These are phyloP conservation scores for Ceratitis capitata DNA, from an alignment of 1,140 invertebrate genomes.

Conservation along the genomic window DNA sequence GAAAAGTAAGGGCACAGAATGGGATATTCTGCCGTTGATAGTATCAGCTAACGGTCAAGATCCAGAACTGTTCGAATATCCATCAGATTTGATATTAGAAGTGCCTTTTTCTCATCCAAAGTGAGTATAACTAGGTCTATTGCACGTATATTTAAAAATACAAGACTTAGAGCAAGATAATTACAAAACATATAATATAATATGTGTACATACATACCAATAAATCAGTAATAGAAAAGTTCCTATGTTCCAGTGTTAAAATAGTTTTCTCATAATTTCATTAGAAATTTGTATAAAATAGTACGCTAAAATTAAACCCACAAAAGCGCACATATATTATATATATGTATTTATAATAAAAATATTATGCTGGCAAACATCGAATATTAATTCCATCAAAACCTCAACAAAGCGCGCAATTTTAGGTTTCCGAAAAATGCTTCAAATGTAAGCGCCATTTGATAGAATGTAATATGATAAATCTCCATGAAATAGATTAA, in stretches of 20 bases:
- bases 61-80: conserved; percentile 90
- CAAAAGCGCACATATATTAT: background rate
- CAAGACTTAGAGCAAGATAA: too few species aligned
- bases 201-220: background rate
- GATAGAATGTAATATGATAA: background rate
- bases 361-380: background rate
- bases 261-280: too few species aligned
- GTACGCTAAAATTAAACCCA: too few species aligned
- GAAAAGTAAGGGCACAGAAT: conserved; percentile 77
- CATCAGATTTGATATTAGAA: conserved; percentile 82
- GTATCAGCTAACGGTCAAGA: conserved; percentile 89
- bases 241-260: too few species aligned
- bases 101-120: conserved; percentile 84
- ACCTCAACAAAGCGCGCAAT: background rate
- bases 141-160: too few species aligned
- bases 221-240: too few species aligned
- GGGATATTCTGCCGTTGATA: conserved; percentile 87
- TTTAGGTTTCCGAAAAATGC: background rate
- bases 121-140: too few species aligned
- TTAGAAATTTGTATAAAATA: too few species aligned
- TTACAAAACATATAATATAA: too few species aligned
- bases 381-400: too few species aligned
- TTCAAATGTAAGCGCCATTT: too few species aligned
- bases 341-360: background rate
- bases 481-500: background rate